Percentiles rank a stretch among this genome's conserved stretches.
Evolutionary conservation across 2,113 vertebrate genomes (phyloP).

Genomic region (Eidolon helvum): DNA sequence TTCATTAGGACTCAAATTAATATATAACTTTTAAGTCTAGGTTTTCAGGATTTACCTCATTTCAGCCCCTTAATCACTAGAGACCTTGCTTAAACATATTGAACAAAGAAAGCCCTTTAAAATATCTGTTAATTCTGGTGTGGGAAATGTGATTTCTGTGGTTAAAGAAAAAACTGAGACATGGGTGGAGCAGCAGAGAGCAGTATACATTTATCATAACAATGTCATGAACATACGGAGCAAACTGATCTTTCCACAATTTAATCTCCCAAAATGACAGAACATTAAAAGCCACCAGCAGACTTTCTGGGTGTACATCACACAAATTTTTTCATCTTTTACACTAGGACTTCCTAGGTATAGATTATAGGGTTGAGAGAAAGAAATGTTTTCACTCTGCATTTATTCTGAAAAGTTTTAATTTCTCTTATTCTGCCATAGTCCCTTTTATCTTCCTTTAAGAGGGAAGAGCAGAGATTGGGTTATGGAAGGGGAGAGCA

Average conservation of each 20-base stretch:
- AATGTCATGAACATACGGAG: background rate
- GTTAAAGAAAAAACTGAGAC: background rate
- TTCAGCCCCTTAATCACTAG: background rate
- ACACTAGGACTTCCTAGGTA: background rate
- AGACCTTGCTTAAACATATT: background rate
- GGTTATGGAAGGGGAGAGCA: background rate
- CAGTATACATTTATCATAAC: background rate
- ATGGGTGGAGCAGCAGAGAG: background rate
- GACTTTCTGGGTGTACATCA: background rate
- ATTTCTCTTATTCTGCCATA: background rate
- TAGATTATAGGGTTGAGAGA: background rate
- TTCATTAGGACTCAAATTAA: background rate
- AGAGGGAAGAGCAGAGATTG: background rate
- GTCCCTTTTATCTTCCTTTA: background rate
- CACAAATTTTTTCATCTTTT: background rate
- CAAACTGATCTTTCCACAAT: background rate
- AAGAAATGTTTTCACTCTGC: background rate
- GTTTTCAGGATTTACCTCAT: background rate
- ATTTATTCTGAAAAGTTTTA: background rate
- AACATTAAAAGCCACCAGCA: background rate
- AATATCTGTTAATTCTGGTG: background rate
- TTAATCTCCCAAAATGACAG: background rate
- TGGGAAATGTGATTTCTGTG: background rate
- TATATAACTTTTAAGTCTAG: background rate
- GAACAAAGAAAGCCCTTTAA: background rate